Evolutionary conservation across 2,888 invertebrate genomes (phyloP), one percentile per base, ranked within the genome.

Genomic region (Chloromyia formosa): DNA sequence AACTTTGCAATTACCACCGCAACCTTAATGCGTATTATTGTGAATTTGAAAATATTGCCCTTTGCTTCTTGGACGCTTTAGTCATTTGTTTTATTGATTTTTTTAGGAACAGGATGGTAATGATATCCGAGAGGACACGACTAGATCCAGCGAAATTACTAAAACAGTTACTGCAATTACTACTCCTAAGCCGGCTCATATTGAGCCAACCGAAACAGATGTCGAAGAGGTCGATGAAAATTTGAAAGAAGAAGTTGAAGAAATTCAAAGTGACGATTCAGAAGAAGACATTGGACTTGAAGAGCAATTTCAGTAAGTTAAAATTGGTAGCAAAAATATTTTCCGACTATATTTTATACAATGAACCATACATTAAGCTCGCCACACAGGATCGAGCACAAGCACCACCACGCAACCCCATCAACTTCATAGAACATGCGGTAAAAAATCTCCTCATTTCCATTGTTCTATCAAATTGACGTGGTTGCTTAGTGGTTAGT

Each of bases 221-320:
- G 27, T 40, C 1, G 22, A n/a, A 27, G 62, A 74, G 2, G 40
- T 42, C 1, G 71, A 62, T 35, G 74, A 66, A 16, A 56, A 73
- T 68, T 68, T 73, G 7, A 75, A 76, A 62, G 22, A 20, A 35
- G 75, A 78, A 22, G 76, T 77, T 12, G 79, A 79, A 74, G 74
- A 76, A 18, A 62, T 79, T 71, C 79, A 79, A 75, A 16, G 72
- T 18, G n/a, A n/a, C n/a, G 71, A 76, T 2, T 20, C 62, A 27
- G 60, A 64, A 45, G 60, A 74, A 7, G 45, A 74, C 23, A 69
- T 72, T 18, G 77, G 76, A 45, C 62, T 78, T 10, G 79, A 79
- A 71, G 78, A 78, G 69, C 75, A 71, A 27, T 79, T 76, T 73
- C 73, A 75, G 76, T 76, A 69, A 45, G 60, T 60, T 22, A n/a